Conservation (phyloP, 2,113 vertebrate genomes). For the Otocyon megalotis region DNA sequence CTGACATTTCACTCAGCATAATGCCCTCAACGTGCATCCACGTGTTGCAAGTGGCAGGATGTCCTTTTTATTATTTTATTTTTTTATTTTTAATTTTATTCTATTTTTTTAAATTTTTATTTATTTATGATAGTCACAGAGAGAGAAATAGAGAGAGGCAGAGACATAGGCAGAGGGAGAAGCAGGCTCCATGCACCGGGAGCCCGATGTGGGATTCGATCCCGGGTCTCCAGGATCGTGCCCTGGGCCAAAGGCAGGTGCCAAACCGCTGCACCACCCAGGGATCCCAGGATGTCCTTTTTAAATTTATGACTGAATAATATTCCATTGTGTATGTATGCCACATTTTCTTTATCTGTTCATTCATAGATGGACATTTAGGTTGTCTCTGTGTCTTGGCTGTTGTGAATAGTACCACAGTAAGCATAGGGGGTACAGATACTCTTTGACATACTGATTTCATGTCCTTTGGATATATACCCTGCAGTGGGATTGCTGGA, state of each 20-base stretch:
- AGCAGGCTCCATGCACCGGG: too few relatives aligned
- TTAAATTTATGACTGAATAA: not conserved
- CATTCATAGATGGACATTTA: not conserved
- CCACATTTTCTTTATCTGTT: not conserved
- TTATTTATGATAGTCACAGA: too few relatives aligned
- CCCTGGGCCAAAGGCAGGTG: too few relatives aligned
- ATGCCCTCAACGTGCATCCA: not conserved
- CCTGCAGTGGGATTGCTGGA: not conserved
- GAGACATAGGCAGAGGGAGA: too few relatives aligned
- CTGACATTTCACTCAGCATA: not conserved
- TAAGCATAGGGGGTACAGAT: not conserved
- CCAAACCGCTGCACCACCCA: too few relatives aligned
- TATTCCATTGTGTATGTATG: not conserved
- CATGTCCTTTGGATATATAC: not conserved
- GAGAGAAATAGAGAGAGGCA: too few relatives aligned
- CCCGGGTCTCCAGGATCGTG: too few relatives aligned
- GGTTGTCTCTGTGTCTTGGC: not conserved
- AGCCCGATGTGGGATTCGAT: too few relatives aligned
- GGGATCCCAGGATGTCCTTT: not conserved
- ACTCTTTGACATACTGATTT: not conserved
- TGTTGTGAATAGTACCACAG: not conserved
- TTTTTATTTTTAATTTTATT: too few relatives aligned
- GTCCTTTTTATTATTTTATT: not conserved
- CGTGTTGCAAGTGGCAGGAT: not conserved
- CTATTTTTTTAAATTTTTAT: too few relatives aligned